A percentile compares a stretch with the other conserved stretches of the same genome.
Conservation (phyloP, 2,888 invertebrate species). For the Cryptocephalus primarius region DNA sequence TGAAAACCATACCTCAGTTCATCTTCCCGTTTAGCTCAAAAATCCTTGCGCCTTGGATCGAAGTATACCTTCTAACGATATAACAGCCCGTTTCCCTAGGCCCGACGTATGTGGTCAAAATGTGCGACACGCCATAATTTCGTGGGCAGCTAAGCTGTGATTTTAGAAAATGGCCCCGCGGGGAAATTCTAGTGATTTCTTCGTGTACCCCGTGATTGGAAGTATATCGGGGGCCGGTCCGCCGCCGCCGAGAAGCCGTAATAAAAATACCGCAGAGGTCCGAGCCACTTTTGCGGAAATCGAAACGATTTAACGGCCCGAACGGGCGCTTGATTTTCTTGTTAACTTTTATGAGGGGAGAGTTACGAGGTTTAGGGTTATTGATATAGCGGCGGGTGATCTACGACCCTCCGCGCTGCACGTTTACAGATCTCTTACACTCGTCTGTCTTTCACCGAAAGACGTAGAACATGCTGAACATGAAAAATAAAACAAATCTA, state of each 20-base stretch:
- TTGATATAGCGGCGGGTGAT: too few species aligned
- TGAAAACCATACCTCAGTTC: too few species aligned
- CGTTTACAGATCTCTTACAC: too few species aligned
- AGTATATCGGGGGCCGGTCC: conserved; percentile 35
- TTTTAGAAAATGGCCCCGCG: conserved; percentile 36
- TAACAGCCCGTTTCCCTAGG: background rate
- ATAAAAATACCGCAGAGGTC: conserved; percentile 31
- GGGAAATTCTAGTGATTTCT: conserved; percentile 35
- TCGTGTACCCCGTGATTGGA: conserved; percentile 38
- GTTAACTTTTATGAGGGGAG: background rate
- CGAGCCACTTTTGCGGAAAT: conserved; percentile 19
- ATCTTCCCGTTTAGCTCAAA: too few species aligned
- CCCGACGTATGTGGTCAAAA: conserved; percentile 9
- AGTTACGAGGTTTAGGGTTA: background rate
- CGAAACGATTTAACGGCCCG: conserved; percentile 4
- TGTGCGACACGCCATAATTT: conserved; percentile 34
- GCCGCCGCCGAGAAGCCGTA: conserved; percentile 37
- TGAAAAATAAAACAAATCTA: too few species aligned
- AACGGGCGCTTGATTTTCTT: conserved; percentile 3
- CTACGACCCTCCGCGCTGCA: too few species aligned
- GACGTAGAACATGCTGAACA: too few species aligned
- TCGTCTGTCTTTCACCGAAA: too few species aligned
- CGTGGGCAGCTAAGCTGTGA: conserved; percentile 37
- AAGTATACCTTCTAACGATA: too few species aligned
- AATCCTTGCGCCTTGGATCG: too few species aligned